Percentiles rank a stretch among this genome's conserved stretches.
phyloP scores from a whole-genome alignment of 2,113 vertebrate species.

The Plestiodon gilberti region DNA sequence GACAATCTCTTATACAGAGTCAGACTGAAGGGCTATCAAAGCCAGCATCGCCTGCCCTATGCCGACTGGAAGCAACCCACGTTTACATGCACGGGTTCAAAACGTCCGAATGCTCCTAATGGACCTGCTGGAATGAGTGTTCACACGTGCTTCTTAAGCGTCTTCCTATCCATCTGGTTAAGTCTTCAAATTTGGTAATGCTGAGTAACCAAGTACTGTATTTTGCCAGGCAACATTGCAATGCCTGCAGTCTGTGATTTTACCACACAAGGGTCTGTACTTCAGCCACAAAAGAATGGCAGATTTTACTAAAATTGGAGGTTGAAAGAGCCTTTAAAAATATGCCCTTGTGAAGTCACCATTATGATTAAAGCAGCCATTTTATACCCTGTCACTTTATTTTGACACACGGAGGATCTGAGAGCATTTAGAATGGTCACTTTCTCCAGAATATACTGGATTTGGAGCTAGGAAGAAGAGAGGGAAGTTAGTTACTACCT shows the following conservation, averaged over 20 bases:
- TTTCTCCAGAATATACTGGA: neutral
- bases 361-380: neutral
- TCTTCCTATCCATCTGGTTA: neutral
- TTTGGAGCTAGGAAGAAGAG: neutral
- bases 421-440: neutral
- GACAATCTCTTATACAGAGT: no score
- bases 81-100: neutral
- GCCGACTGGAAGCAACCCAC: neutral
- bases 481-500: neutral
- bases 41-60: neutral
- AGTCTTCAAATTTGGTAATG: neutral
- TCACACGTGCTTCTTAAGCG: neutral
- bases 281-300: neutral
- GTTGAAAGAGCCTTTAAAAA: neutral
- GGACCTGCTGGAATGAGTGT: neutral
- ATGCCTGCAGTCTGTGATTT: neutral
- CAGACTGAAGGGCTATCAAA: neutral
- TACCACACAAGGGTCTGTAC: neutral
- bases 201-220: neutral
- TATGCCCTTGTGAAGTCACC: neutral
- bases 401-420: neutral
- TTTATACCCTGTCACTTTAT: neutral
- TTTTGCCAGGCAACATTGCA: neutral
- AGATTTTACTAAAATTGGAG: neutral
- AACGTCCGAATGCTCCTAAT: neutral